Conservation (phyloP, 2,888 invertebrate genomes). For the Artemia sinica region DNA sequence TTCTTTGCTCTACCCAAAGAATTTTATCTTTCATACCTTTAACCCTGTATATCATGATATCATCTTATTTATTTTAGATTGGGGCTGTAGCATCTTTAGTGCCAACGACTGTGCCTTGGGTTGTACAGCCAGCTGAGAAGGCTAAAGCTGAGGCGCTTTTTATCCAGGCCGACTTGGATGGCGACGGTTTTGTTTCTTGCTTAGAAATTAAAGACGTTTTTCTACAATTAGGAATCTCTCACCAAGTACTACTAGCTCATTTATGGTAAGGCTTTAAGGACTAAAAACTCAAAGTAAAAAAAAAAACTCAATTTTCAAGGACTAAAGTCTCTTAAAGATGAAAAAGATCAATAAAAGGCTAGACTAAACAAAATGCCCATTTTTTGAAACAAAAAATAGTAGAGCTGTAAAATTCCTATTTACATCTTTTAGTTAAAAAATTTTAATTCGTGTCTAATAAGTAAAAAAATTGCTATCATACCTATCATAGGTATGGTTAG, state of each 20-base stretch:
- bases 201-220: conserved; percentile 79
- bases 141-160: conserved; percentile 68
- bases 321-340: not conserved
- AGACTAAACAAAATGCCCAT: no score
- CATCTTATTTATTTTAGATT: not conserved
- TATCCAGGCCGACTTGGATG: conserved; percentile 71
- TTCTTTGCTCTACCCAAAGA: not conserved
- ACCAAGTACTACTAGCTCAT: conserved; percentile 68
- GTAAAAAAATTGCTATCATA: no score
- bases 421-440: no score
- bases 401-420: no score
- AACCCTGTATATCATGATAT: conserved; percentile 6
- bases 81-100: not conserved
- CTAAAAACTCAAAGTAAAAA: not conserved
- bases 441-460: no score
- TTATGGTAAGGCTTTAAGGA: conserved; percentile 55
- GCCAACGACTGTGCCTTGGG: conserved; percentile 46
- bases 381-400: no score
- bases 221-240: conserved; percentile 76
- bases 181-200: conserved; percentile 85
- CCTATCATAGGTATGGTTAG: no score
- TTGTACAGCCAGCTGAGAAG: conserved; percentile 57
- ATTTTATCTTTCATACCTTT: conserved; percentile 23
- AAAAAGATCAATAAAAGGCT: no score
- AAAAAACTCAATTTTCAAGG: not conserved